Evolutionary conservation across 2,113 vertebrate species (phyloP), one percentile per base, ranked within the genome.

Genomic region (Patagioenas fasciata): DNA sequence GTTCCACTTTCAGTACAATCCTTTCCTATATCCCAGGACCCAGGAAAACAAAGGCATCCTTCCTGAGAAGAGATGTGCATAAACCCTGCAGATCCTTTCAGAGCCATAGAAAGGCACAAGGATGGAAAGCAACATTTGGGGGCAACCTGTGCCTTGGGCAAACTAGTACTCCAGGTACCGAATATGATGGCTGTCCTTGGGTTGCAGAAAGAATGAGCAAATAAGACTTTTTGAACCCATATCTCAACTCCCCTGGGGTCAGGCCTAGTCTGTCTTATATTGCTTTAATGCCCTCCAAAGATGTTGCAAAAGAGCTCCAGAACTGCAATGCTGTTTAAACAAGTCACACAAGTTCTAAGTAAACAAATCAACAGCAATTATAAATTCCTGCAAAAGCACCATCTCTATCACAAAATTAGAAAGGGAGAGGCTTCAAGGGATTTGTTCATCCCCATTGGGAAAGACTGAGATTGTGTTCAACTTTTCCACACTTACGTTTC

Each of bases 261-360:
- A 91, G 31, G 24, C 44, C 56, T 73, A 31, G 60, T 58, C 71
- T 82, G 25, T 54, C 34, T 71, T 54, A 61, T 16, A 61, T 32
- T 61, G 67, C 51, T 86, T 88, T 78, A 80, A 56, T 75, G 61
- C 18, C 25, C 19, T 93, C 51, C 64, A 44, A 91, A 81, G 80
- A 67, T 65, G 40, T 91, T 89, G 70, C 93, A 95, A 92, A 87
- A 96, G 86, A 93, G 53, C 67, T 78, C 47, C 53, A 78, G 65
- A 81, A 60, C 24, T 48, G 56, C 69, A 92, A 51, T n/a, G 48
- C 19, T 87, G 32, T 89, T 95, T 75, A 79, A 96, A 94, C 79
- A 80, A 91, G 78, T 36, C 66, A 42, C 3, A 0, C 61, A 78
- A 87, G 40, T 73, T 85, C 78, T 65, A 75, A 74, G 80, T 56